These are phyloP conservation scores for Cyrtorhinus lividipennis DNA, from an alignment of 1,140 invertebrate species.

Conservation along the genomic window DNA sequence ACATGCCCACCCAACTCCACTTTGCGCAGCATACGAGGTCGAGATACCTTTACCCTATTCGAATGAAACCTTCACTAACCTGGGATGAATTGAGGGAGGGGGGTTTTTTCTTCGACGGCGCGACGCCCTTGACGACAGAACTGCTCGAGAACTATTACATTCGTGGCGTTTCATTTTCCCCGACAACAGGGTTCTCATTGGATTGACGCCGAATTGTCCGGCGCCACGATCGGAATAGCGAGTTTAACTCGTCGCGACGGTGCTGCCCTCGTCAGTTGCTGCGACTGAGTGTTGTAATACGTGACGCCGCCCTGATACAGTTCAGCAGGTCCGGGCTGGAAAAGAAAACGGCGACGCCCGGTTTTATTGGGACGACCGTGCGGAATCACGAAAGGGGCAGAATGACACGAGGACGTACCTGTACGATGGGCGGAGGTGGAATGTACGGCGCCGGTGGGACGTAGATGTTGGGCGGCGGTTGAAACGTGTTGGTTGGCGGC, in stretches of 20 bases:
- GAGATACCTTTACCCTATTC: no score
- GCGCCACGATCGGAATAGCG: conserved; percentile 37
- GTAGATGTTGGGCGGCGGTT: conserved; percentile 7
- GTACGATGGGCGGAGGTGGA: conserved; percentile 2
- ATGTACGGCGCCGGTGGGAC: conserved; percentile 11
- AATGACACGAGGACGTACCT: conserved; percentile 2
- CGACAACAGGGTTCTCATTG: conserved; percentile 25
- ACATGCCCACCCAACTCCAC: no score
- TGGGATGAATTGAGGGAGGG: no score
- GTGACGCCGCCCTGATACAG: conserved; percentile 33
- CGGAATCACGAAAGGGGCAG: no score
- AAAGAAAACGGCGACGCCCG: not conserved
- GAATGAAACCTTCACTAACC: no score
- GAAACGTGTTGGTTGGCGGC: conserved; percentile 1
- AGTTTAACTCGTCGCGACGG: conserved; percentile 31
- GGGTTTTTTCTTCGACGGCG: no score
- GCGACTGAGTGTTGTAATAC: conserved; percentile 35
- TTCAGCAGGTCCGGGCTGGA: conserved; percentile 27
- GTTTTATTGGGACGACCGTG: no score
- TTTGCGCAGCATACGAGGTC: no score
- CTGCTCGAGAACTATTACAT: no score
- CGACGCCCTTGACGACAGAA: no score
- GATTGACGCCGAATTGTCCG: conserved; percentile 15
- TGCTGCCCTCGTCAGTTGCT: conserved; percentile 26
- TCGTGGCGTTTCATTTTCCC: no score